Evolutionary conservation across 2,888 invertebrate species (phyloP), one percentile per base, ranked within the genome.

Genomic region (Slavum lentiscoides): DNA sequence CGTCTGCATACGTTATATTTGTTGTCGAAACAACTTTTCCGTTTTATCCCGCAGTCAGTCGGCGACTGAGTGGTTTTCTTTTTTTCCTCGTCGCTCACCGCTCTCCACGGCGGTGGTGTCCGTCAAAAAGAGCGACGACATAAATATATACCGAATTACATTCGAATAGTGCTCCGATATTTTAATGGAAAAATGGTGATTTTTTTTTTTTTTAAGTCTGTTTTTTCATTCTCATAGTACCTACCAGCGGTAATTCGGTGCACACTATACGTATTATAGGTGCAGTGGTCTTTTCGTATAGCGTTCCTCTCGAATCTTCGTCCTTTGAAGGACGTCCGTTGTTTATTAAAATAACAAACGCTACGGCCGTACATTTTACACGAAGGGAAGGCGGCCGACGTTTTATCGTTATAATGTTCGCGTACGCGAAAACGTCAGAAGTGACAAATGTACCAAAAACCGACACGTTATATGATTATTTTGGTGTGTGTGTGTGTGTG

Each of bases 361-460:
- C 30, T 73, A 11, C 7, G 49, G 30, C n/a, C 23, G 21, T 13
- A 49, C 1, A 53, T 23, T 73, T 43, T 72, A 21, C 1, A 43
- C 39, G 21, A 23, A 39, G 13, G 13, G 73, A 8, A 13, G 17
- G 19, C 11, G 30, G 61, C 23, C 11, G 30, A 43, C 23, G 39
- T 43, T 73, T 43, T 49, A 73, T 49, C 61, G 17, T 73, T 61
- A 73, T 49, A 49, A 53, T 53, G 61, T 61, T 61, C 49, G 8
- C 61, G 62, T 62, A 62, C 62, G 13, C 19, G 61, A 49, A 61
- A 73, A 73, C 19, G 73, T 49, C 73, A 61, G 6, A 23, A 30
- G 49, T 73, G 73, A 73, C 73, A 73, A 73, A 62, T 73, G 61
- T 61, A 73, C 49, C 43, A n/a, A n/a, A n/a, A 49, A 30, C 23